phyloP scores from a whole-genome alignment of 2,113 vertebrate species.

The Rhinogobius similis region DNA sequence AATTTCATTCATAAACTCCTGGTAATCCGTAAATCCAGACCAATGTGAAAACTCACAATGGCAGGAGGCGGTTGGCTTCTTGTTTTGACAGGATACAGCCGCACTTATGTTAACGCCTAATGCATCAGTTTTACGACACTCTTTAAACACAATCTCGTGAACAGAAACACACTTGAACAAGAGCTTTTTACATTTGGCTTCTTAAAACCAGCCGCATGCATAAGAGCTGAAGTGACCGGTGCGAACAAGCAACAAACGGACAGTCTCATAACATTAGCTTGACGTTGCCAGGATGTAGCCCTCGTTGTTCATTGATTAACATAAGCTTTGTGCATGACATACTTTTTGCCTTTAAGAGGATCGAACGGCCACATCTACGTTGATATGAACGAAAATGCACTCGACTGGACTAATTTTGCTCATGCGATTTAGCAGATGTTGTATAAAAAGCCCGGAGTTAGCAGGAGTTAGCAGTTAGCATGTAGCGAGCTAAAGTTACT shows the following conservation, averaged over 20 bases:
- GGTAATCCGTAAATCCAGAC: background rate
- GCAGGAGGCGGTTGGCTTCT: constrained; percentile 7
- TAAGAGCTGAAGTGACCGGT: background rate
- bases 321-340: constrained; percentile 29
- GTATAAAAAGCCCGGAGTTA: constrained; percentile 31
- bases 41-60: background rate
- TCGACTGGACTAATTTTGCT: background rate
- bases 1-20: constrained; percentile 2
- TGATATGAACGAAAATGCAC: background rate
- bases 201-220: background rate
- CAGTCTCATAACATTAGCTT: constrained; percentile 42
- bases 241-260: constrained; percentile 18
- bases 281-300: constrained; percentile 30
- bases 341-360: background rate
- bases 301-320: constrained; percentile 62
- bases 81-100: constrained; percentile 57
- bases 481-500: constrained; percentile 62
- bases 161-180: background rate
- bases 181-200: background rate
- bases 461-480: constrained; percentile 55
- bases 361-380: background rate
- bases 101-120: constrained; percentile 16
- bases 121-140: background rate
- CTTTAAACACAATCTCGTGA: background rate
- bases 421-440: constrained; percentile 2